Conservation (phyloP, 2,888 invertebrate genomes). For the Pyrochroa serraticornis region DNA sequence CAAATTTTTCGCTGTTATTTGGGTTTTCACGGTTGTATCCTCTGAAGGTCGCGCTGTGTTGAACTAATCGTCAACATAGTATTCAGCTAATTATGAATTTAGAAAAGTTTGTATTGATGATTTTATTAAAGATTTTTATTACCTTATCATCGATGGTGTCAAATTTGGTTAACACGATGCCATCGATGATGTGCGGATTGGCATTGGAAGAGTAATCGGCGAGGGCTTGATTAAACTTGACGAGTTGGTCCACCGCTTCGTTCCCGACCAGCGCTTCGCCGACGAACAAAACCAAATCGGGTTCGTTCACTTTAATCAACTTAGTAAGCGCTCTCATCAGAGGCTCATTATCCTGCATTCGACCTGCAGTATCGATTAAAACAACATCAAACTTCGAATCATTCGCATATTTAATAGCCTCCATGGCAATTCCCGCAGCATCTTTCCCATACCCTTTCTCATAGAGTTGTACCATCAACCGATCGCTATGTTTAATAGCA, state of each 20-base stretch:
- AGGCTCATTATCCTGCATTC: conserved; percentile 99
- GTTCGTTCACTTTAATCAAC: conserved; percentile 96
- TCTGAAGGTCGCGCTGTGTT: too few relatives aligned
- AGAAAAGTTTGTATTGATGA: too few relatives aligned
- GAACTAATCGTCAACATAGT: too few relatives aligned
- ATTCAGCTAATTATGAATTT: too few relatives aligned
- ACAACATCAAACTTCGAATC: conserved; percentile 88
- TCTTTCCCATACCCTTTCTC: conserved; percentile 99
- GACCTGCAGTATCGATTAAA: conserved; percentile 98
- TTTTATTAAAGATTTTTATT: too few relatives aligned
- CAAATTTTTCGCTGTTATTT: too few relatives aligned
- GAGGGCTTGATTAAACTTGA: conserved; percentile 97
- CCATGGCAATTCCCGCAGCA: conserved; percentile 97
- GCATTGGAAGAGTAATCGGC: conserved; percentile 84
- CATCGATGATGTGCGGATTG: conserved; percentile 93
- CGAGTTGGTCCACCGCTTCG: conserved; percentile 98
- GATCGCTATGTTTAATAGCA: conserved; percentile 69
- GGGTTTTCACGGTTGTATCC: too few relatives aligned
- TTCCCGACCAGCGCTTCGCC: conserved; percentile 99
- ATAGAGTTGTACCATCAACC: conserved; percentile 89
- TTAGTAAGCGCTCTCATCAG: conserved; percentile 97
- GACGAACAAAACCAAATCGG: conserved; percentile 98
- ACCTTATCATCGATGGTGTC: conserved; percentile 99
- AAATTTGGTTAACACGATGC: conserved; percentile 98
- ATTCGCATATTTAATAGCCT: conserved; percentile 89